A percentile compares a stretch with the other conserved stretches of the same genome.
These are phyloP conservation scores for Pteromalus puparum DNA, from an alignment of 1,140 invertebrate species.

Conservation along the genomic window DNA sequence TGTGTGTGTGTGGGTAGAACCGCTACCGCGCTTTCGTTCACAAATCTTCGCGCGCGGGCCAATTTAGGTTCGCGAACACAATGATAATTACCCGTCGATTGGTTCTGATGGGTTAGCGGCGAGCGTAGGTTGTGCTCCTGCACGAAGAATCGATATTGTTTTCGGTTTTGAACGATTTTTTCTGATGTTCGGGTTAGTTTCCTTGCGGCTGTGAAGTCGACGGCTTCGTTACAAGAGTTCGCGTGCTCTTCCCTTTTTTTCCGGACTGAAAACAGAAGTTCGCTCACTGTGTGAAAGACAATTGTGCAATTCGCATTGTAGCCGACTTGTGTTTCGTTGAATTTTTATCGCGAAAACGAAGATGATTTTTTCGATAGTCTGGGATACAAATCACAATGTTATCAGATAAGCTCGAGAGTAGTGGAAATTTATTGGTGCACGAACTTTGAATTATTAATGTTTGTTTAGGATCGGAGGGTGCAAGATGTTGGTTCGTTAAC, in stretches of 20 bases:
- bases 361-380: too few relatives aligned
- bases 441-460: not conserved
- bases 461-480: not conserved
- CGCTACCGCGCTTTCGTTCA: not conserved
- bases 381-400: not conserved
- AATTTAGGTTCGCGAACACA: slow-evolving; percentile 9
- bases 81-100: slow-evolving; percentile 16
- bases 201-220: not conserved
- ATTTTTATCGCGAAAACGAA: too few relatives aligned
- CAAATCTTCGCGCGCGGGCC: slow-evolving; percentile 28
- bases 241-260: too few relatives aligned
- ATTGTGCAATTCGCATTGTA: too few relatives aligned
- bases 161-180: not conserved
- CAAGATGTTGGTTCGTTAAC: not conserved
- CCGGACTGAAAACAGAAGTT: too few relatives aligned
- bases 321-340: too few relatives aligned
- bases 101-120: not conserved
- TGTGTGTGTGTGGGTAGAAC: not conserved
- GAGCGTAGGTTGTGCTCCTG: not conserved
- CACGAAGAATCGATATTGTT: slow-evolving; percentile 12
- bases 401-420: not conserved
- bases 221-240: too few relatives aligned
- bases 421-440: too few relatives aligned
- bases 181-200: not conserved
- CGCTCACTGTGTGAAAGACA: too few relatives aligned